phyloP scores from a whole-genome alignment of 2,888 invertebrate species.

The Agrochola lychnidis region DNA sequence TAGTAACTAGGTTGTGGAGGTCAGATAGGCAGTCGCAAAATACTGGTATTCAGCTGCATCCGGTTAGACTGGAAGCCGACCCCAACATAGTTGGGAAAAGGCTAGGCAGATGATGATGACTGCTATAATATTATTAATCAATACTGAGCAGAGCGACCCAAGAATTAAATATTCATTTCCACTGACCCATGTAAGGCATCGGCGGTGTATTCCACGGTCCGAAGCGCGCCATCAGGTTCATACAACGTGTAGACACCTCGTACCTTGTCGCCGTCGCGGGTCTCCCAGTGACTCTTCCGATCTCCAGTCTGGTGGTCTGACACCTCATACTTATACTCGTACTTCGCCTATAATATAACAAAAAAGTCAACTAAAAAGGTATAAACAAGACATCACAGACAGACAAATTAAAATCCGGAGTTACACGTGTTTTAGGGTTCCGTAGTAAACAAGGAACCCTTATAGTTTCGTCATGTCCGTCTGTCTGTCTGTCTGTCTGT shows the following conservation, averaged over 20 bases:
- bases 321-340: constrained; percentile 89
- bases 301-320: constrained; percentile 89
- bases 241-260: constrained; percentile 86
- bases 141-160: background rate
- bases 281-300: constrained; percentile 88
- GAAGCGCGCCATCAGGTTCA: constrained; percentile 88
- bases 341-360: constrained; percentile 84
- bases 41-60: too few species aligned
- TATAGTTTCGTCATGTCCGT: too few species aligned
- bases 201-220: constrained; percentile 88
- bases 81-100: accelerated
- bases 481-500: too few species aligned
- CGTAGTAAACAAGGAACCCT: too few species aligned
- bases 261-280: constrained; percentile 87
- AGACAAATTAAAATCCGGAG: too few species aligned
- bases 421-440: too few species aligned
- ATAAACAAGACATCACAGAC: too few species aligned
- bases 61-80: too few species aligned
- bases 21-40: too few species aligned
- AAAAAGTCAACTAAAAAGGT: too few species aligned
- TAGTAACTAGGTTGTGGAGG: too few species aligned
- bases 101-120: too few species aligned
- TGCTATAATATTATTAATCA: background rate
- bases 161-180: background rate
- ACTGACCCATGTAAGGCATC: constrained; percentile 85